Evolutionary conservation across 2,113 vertebrate genomes (phyloP).

Genomic region (Platanista minor): DNA sequence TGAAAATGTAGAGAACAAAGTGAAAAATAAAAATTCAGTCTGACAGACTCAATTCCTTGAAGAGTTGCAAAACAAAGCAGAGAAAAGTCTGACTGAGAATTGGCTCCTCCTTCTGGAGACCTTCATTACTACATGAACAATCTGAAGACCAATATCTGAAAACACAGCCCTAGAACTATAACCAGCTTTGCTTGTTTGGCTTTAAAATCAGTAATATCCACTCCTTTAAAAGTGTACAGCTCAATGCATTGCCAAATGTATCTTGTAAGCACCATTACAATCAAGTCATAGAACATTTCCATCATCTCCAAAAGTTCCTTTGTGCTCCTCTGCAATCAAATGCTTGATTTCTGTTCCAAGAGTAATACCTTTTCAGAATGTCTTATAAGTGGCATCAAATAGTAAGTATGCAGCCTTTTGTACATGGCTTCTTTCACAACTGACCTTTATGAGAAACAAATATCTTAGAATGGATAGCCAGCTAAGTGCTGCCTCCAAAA

Average conservation of each 20-base stretch:
- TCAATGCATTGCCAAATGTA: not conserved
- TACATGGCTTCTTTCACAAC: not conserved
- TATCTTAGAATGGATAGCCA: not conserved
- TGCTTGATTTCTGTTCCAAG: not conserved
- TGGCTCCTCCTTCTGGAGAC: constrained; percentile 39
- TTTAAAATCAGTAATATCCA: not conserved
- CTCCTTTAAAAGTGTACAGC: not conserved
- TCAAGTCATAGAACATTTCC: not conserved
- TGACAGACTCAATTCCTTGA: not conserved
- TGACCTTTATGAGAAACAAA: not conserved
- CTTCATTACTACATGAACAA: constrained; percentile 24
- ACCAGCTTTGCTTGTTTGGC: not conserved
- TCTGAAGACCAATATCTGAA: not conserved
- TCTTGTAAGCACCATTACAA: not conserved
- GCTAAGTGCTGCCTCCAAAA: not conserved
- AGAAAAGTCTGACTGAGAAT: not conserved
- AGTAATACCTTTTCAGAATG: not conserved
- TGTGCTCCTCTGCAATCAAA: not conserved
- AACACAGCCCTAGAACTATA: not conserved
- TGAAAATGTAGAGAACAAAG: not conserved
- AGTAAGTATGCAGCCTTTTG: not conserved
- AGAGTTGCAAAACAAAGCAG: not conserved
- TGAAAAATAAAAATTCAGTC: constrained; percentile 5
- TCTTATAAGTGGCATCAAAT: not conserved
- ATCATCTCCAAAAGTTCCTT: not conserved